Evolutionary conservation across 2,797 vertebrate species (phyloP).

Genomic region (Muraenolepis orangiensis): DNA sequence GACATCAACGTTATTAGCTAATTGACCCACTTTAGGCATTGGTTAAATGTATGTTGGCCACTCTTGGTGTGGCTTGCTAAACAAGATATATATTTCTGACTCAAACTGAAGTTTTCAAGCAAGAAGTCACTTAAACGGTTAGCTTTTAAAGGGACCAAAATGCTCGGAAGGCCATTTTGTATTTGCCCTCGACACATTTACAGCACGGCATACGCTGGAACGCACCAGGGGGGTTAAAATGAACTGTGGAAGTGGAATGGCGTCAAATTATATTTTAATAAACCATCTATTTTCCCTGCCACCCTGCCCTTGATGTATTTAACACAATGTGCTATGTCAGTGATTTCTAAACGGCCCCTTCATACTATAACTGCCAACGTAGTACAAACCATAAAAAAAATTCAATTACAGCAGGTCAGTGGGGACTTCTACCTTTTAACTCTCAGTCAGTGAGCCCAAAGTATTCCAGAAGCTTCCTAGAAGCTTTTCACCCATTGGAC

Average conservation of each 20-base stretch:
- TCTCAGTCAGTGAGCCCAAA: not conserved
- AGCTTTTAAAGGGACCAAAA: too few species aligned
- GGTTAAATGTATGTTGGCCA: too few species aligned
- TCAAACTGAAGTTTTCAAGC: too few species aligned
- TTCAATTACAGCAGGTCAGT: too few species aligned
- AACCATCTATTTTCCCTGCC: not conserved
- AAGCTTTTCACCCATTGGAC: too few species aligned
- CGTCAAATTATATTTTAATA: not conserved
- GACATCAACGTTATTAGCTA: too few species aligned
- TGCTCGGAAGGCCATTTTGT: too few species aligned
- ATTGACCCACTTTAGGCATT: too few species aligned
- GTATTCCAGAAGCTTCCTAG: not conserved
- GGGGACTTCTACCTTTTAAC: not conserved
- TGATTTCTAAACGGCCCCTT: not conserved
- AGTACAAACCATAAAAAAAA: too few species aligned
- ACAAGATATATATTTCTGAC: too few species aligned
- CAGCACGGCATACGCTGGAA: not conserved
- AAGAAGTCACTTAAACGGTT: too few species aligned
- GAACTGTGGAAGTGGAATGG: not conserved
- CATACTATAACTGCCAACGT: not conserved
- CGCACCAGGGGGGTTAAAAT: not conserved
- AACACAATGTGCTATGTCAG: not conserved
- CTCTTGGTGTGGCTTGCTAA: too few species aligned
- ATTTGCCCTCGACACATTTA: not conserved
- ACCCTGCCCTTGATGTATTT: not conserved